phyloP scores from a whole-genome alignment of 2,797 vertebrate species.

The Nannoperca obscura region DNA sequence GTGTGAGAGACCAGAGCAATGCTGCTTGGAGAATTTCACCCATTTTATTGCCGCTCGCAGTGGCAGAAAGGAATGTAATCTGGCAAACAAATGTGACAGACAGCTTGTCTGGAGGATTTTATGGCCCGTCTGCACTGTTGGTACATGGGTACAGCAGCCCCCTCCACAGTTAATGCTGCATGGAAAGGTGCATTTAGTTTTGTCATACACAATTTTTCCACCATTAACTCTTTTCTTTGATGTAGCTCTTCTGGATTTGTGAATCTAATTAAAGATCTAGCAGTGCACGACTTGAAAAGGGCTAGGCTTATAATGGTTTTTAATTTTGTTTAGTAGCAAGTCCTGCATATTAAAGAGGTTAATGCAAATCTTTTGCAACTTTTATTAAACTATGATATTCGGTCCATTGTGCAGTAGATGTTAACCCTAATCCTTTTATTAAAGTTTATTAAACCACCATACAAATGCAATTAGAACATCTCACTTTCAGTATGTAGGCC shows the following conservation, averaged over 20 bases:
- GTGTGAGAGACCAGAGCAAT: slow-evolving; percentile 66
- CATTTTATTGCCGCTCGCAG: slow-evolving; percentile 79
- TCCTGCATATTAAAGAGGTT: not conserved
- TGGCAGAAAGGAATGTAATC: slow-evolving; percentile 85
- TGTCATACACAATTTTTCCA: slow-evolving; percentile 21
- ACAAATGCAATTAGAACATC: not conserved
- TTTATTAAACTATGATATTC: not conserved
- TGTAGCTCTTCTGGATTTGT: slow-evolving; percentile 28
- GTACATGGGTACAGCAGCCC: slow-evolving; percentile 67
- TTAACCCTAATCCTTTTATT: not conserved
- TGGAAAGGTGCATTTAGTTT: slow-evolving; percentile 40
- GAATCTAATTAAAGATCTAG: slow-evolving; percentile 46
- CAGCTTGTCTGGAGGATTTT: slow-evolving; percentile 84
- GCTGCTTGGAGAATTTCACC: slow-evolving; percentile 73
- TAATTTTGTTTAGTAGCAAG: not conserved
- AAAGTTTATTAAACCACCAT: not conserved
- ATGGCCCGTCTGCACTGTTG: slow-evolving; percentile 77
- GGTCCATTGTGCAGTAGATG: not conserved
- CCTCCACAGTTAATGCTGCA: slow-evolving; percentile 51
- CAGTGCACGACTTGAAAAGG: slow-evolving; percentile 20
- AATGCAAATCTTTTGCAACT: not conserved
- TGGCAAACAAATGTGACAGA: slow-evolving; percentile 89
- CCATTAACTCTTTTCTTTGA: slow-evolving; percentile 11
- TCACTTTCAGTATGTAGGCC: not conserved
- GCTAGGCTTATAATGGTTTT: slow-evolving; percentile 8